phyloP scores from a whole-genome alignment of 2,797 vertebrate species.

The Pteronotus mesoamericanus region DNA sequence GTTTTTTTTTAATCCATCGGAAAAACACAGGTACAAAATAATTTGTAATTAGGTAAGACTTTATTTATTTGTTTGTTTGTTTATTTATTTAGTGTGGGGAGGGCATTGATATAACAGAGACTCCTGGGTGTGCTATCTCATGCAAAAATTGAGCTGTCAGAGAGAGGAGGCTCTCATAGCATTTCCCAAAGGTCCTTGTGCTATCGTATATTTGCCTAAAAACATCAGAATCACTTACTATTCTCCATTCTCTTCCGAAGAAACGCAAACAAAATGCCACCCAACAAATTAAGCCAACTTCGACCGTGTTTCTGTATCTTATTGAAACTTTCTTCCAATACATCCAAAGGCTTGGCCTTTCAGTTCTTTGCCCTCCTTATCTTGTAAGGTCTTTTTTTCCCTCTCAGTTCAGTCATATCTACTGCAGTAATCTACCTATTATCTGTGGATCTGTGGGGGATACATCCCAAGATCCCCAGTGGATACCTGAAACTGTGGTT shows the following conservation, averaged over 20 bases:
- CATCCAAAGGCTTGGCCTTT: background rate
- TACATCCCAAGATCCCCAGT: background rate
- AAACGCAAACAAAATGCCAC: background rate
- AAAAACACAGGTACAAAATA: background rate
- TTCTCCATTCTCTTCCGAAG: background rate
- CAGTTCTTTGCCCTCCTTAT: background rate
- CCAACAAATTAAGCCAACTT: background rate
- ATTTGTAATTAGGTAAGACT: background rate
- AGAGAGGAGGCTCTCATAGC: rapidly evolving
- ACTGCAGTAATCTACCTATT: background rate
- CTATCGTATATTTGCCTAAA: background rate
- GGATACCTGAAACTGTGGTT: background rate
- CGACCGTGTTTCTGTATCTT: background rate
- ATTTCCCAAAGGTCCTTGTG: background rate
- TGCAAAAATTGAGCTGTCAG: background rate
- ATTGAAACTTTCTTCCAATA: background rate
- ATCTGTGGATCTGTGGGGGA: background rate
- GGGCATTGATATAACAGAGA: background rate
- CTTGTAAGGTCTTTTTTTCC: background rate
- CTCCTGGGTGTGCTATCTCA: background rate
- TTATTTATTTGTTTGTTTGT: no score
- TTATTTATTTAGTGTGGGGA: background rate
- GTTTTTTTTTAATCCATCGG: background rate
- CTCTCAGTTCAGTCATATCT: background rate
- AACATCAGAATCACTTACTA: background rate